Base-by-base conservation (phyloP, 2,113 vertebrate genomes). In the Dendrocopos noguchii region DNA sequence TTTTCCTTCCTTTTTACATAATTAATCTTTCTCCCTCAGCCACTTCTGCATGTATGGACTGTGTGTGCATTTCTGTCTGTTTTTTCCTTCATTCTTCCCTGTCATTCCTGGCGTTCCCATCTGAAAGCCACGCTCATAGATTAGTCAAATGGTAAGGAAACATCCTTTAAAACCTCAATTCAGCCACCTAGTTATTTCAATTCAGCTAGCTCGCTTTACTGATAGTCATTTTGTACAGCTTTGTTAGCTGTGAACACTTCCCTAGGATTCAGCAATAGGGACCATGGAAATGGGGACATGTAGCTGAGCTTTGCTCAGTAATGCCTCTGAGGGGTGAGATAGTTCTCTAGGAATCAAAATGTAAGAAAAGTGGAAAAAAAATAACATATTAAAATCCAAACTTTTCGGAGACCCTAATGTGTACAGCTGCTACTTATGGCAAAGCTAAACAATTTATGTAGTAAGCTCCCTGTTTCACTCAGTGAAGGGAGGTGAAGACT, bases 221-320 rank as follows among this genome's bases (percentile, higher is more conserved):
- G 36, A 7, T 63, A 34, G 6, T 60, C 5, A 20, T 72, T 66
- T 67, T 53, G 34, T 57, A n/a, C 13, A 25, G 33, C 57, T 67
- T 67, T 80, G 76, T 77, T 70, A 86, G 33, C 28, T 44, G 5
- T 7, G 56, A 57, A 28, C 7, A 7, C 52, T 77, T 47, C 3
- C 12, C 63, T 50, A 88, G 55, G 22, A 19, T 88, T 77, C 46
- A 46, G 17, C 60, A 74, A 2, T 12, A 44, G 52, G 63, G 39
- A 81, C 28, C 44, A 20, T 0, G 5, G 14, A 5, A 16, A 2
- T 8, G 7, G 73, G 52, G 12, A 18, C 0, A 1, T 4, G 12
- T 9, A 27, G 56, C 34, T 93, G 64, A 11, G 18, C 0, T 12
- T 57, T 79, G 42, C 46, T 70, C 12, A 33, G 19, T 39, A 64